Evolutionary conservation across 1,140 invertebrate genomes (phyloP).

Genomic region (Wiebesia pumilae): DNA sequence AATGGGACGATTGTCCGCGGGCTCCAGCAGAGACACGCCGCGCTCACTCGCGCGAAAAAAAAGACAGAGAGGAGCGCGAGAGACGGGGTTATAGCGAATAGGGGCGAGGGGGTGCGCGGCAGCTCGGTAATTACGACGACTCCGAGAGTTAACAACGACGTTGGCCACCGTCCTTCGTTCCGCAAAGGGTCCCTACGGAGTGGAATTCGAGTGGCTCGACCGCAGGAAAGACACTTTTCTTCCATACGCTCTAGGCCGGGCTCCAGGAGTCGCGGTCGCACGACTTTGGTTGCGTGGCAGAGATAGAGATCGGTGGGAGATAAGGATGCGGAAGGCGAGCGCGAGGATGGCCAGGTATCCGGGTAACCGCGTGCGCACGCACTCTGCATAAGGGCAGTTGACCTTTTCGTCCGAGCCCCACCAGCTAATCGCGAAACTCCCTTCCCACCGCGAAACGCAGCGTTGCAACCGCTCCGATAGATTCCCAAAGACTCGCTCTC

Average conservation of each 20-base stretch:
- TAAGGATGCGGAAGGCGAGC: neutral
- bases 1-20: slow-evolving; percentile 55
- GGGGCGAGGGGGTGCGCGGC: neutral
- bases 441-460: neutral
- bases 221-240: neutral
- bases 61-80: neutral
- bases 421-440: neutral
- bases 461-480: neutral
- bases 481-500: neutral
- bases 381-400: neutral
- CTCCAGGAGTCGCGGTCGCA: slow-evolving; percentile 28
- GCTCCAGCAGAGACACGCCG: neutral
- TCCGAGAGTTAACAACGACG: slow-evolving; percentile 40
- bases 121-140: slow-evolving; percentile 43
- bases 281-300: neutral
- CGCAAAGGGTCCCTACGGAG: slow-evolving; percentile 16
- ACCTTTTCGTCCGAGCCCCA: neutral
- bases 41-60: neutral
- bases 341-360: neutral
- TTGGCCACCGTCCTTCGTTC: slow-evolving; percentile 19
- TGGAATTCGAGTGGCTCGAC: slow-evolving; percentile 35
- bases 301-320: slow-evolving; percentile 12
- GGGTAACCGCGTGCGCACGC: neutral
- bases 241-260: neutral
- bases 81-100: neutral